Conservation (phyloP, 2,113 vertebrate genomes). For the Orycteropus afer region DNA sequence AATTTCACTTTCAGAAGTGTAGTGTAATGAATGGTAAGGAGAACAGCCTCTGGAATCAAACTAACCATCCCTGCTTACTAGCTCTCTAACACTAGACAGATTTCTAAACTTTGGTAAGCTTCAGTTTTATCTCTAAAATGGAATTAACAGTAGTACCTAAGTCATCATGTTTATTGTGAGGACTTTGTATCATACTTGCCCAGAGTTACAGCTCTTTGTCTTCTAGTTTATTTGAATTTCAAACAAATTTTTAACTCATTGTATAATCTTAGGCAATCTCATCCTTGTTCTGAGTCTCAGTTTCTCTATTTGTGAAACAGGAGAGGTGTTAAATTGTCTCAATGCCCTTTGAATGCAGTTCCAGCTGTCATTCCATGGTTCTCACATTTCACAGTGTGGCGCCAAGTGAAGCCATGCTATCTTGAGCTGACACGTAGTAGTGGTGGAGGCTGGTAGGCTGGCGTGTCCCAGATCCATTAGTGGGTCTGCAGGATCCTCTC, state of each 20-base stretch:
- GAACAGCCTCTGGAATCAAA: neutral
- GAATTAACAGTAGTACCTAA: neutral
- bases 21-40: neutral
- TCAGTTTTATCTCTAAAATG: neutral
- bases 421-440: neutral
- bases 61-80: neutral
- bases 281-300: neutral
- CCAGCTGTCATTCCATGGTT: neutral
- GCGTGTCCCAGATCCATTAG: no score
- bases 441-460: no score
- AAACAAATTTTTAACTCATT: neutral
- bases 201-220: neutral
- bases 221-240: neutral
- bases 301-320: no score
- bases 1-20: neutral
- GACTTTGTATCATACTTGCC: neutral
- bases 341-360: no score
- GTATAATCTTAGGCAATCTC: neutral
- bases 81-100: neutral
- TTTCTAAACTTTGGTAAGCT: neutral
- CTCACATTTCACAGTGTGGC: neutral
- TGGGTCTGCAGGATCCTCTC: no score
- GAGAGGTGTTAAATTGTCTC: neutral
- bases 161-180: neutral
- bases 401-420: neutral